Conservation (phyloP, 2,888 invertebrate species). For the Zhengitettix transpicula region DNA sequence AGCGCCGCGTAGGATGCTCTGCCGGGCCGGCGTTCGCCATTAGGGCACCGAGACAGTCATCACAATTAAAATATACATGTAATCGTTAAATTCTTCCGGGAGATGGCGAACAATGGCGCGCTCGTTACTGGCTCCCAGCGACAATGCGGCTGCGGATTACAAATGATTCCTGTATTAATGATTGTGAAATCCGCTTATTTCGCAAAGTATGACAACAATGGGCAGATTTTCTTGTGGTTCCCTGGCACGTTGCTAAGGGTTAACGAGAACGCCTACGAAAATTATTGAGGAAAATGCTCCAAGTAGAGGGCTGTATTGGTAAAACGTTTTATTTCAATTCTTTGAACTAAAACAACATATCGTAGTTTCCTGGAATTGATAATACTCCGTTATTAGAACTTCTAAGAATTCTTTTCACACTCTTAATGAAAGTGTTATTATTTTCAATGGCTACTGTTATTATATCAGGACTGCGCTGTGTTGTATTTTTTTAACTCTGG, state of each 20-base stretch:
- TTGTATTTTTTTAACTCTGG: too few relatives aligned
- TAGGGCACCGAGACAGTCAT: not conserved
- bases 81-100: not conserved
- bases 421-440: too few relatives aligned
- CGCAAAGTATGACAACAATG: not conserved
- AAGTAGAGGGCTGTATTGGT: too few relatives aligned
- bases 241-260: not conserved
- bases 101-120: not conserved
- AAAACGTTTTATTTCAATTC: too few relatives aligned
- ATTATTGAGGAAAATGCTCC: too few relatives aligned
- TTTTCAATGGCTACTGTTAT: too few relatives aligned
- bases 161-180: not conserved
- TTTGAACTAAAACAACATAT: too few relatives aligned
- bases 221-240: not conserved
- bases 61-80: not conserved
- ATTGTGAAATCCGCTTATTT: not conserved
- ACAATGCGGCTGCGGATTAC: not conserved
- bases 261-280: too few relatives aligned
- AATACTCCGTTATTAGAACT: too few relatives aligned
- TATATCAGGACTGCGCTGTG: too few relatives aligned
- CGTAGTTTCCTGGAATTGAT: too few relatives aligned
- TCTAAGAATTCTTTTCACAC: too few relatives aligned
- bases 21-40: not conserved
- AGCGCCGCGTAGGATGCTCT: not conserved
- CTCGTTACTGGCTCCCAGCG: not conserved